Evolutionary conservation across 1,140 invertebrate genomes (phyloP).

Genomic region (Drosophila malerkotliana): DNA sequence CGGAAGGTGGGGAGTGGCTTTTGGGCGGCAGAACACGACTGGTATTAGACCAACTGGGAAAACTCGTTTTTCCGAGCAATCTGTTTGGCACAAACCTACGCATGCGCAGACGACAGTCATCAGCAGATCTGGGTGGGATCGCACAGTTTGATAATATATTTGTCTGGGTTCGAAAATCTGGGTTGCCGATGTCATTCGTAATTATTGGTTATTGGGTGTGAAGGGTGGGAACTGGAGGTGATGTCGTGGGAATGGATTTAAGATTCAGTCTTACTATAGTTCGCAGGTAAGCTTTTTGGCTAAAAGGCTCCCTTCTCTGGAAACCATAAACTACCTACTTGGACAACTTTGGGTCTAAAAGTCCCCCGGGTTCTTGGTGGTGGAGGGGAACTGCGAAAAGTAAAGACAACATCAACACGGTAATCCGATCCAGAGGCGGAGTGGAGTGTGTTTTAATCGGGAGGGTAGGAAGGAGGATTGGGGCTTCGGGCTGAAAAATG

Average conservation of each 20-base stretch:
- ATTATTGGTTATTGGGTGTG: conserved; percentile 4
- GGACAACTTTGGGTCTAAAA: conserved; percentile 33
- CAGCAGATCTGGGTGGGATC: conserved; percentile 17
- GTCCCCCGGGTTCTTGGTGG: conserved; percentile 10
- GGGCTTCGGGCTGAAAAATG: conserved; percentile 68
- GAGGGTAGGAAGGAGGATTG: conserved; percentile 1
- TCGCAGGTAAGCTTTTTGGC: conserved; percentile 6
- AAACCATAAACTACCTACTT: conserved; percentile 35
- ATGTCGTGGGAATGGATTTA: conserved; percentile 9
- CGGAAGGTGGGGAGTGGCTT: conserved; percentile 17
- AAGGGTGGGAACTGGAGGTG: background rate
- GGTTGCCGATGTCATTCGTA: conserved; percentile 48
- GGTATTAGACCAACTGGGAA: conserved; percentile 50
- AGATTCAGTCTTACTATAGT: background rate
- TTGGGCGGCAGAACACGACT: conserved; percentile 38
- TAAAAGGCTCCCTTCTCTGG: background rate
- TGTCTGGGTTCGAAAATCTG: conserved; percentile 41
- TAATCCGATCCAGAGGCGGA: conserved; percentile 69
- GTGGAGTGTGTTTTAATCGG: conserved; percentile 2
- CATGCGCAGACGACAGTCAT: conserved; percentile 42
- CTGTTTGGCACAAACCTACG: conserved; percentile 62
- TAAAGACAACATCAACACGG: conserved; percentile 75
- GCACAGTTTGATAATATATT: conserved; percentile 41
- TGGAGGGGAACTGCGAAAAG: conserved; percentile 33
- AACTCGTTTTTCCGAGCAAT: conserved; percentile 57